phyloP scores from a whole-genome alignment of 2,797 vertebrate genomes.

The Pipistrellus pygmaeus region DNA sequence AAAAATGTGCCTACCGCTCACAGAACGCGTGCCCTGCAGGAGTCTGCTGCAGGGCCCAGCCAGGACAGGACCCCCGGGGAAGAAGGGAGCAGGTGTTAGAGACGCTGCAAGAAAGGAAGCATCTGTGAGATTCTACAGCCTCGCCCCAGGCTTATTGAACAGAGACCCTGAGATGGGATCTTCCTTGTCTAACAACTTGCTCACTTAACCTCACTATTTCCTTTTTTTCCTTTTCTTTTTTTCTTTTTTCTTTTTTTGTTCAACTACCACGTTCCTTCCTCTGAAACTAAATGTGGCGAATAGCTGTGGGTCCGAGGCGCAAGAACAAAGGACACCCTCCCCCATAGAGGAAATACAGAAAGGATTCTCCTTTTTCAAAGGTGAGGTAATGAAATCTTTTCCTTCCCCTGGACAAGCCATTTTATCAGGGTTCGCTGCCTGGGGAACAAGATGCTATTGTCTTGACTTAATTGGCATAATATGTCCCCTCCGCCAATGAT shows the following conservation, averaged over 20 bases:
- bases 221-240: neutral
- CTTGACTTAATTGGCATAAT: constrained; percentile 77
- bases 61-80: neutral
- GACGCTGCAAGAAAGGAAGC: neutral
- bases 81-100: too few species aligned
- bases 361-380: constrained; percentile 79
- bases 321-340: constrained; percentile 73
- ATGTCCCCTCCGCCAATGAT: constrained; percentile 63
- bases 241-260: neutral
- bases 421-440: constrained; percentile 75
- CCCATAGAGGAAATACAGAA: constrained; percentile 75
- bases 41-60: neutral
- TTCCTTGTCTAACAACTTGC: neutral
- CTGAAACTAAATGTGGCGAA: constrained; percentile 40
- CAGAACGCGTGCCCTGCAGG: neutral
- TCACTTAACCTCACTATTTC: constrained; percentile 17
- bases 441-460: constrained; percentile 79
- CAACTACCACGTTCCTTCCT: constrained; percentile 28
- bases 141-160: neutral
- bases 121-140: neutral
- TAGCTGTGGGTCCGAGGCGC: constrained; percentile 54
- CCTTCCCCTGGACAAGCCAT: constrained; percentile 72
- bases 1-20: neutral
- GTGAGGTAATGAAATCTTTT: constrained; percentile 78
- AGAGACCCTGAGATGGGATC: neutral